Base-by-base conservation (phyloP, 2,888 invertebrate species). In the Erebia palarica region DNA sequence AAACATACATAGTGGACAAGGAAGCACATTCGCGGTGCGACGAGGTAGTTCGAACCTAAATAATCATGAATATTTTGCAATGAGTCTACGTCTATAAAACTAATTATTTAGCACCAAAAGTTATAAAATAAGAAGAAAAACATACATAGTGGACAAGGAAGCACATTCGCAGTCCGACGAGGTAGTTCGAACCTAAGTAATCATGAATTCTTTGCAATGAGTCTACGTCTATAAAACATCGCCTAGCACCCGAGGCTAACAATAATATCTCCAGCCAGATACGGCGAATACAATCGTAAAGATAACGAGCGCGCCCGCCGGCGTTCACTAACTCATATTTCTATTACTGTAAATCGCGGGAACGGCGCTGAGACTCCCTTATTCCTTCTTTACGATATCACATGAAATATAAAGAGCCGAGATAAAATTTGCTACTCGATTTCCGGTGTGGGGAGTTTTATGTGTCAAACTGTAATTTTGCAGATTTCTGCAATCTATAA, bases 311-410 rank as follows among this genome's bases (percentile, higher is more conserved):
- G 51, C 75, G 75, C 82, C 78, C 78, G 73, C 84, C 81, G 77
- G 75, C 78, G 79, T 78, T 83, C 83, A 83, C 83, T 88, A 86
- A 88, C 85, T 87, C 86, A 85, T 82, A 85, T 87, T 87, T 88
- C 86, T 86, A 87, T 87, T 85, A 87, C 84, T 81, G 81, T 85
- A 86, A 84, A 86, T 86, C 83, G 79, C 79, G 80, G 80, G 78
- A 76, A 81, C 69, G 71, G 68, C 57, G 44, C 44, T 61, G 59
- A 14, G 65, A 68, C 53, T 60, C 65, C 65, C 59, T 65, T 65
- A 65, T 68, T 73, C 69, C 16, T 68, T 55, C 58, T 68, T 70
- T 73, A 72, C 47, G 68, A 65, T 65, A 65, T 68, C 68, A 65
- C 47, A 70, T 65, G 60, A 65, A 60, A 67, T 67, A 67, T 67